Evolutionary conservation across 2,888 invertebrate genomes (phyloP).

Genomic region (Napeogenes inachia): DNA sequence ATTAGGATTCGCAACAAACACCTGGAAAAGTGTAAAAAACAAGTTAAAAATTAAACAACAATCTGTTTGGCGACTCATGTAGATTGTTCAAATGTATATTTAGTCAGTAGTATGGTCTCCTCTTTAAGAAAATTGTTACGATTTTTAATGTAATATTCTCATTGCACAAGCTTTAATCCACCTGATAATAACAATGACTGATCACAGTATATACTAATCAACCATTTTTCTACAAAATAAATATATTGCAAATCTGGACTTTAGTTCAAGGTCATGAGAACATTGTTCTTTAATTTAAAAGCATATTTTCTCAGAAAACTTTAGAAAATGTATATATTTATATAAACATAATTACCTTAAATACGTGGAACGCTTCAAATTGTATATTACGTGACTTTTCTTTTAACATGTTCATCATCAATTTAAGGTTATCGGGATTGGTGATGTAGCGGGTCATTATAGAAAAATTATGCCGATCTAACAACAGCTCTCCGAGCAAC

Average conservation of each 20-base stretch:
- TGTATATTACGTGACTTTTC: constrained; percentile 99
- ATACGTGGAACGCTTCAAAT: constrained; percentile 99
- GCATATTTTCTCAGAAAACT: too few species aligned
- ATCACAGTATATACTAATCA: too few species aligned
- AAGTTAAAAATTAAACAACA: too few species aligned
- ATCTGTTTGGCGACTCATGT: too few species aligned
- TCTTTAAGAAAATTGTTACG: too few species aligned
- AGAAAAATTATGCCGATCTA: constrained; percentile 99
- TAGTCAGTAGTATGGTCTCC: too few species aligned
- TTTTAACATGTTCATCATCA: constrained; percentile 99
- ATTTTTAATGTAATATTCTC: too few species aligned
- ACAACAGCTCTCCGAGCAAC: constrained; percentile 95
- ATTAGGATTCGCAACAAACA: constrained; percentile 99
- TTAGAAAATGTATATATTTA: too few species aligned
- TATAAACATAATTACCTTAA: constrained; percentile 84
- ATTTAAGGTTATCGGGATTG: constrained; percentile 98
- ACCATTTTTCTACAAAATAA: too few species aligned
- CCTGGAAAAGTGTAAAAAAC: constrained; percentile 73
- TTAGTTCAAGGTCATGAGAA: not conserved
- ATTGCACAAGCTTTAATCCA: too few species aligned
- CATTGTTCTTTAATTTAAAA: not conserved
- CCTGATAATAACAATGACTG: too few species aligned
- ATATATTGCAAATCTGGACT: not conserved
- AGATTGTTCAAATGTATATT: too few species aligned
- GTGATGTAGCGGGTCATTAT: constrained; percentile 99